A percentile compares a stretch with the other conserved stretches of the same genome.
Conservation (phyloP, 2,888 invertebrate genomes). For the Frankliniella intonsa region DNA sequence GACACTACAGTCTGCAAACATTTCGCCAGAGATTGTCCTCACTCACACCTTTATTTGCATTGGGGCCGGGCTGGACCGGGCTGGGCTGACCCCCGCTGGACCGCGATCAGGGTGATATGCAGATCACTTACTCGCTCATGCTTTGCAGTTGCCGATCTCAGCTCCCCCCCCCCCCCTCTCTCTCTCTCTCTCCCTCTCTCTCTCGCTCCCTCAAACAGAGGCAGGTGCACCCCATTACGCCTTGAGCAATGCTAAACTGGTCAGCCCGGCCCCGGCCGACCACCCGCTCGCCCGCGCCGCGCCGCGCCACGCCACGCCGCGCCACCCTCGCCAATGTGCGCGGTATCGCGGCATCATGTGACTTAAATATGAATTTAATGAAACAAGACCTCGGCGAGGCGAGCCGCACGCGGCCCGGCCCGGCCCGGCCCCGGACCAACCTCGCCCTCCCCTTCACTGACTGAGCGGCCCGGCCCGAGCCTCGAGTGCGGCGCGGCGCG, state of each 20-base stretch:
- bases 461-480: too few species aligned
- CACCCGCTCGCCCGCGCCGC: neutral
- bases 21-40: too few species aligned
- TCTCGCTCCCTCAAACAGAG: neutral
- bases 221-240: slow-evolving; percentile 10
- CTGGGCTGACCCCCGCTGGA: neutral
- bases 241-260: slow-evolving; percentile 18
- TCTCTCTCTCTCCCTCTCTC: neutral
- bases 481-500: too few species aligned
- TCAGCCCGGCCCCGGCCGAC: too few species aligned
- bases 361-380: slow-evolving; percentile 25
- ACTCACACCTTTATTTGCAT: neutral
- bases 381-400: neutral
- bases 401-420: neutral
- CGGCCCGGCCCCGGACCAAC: neutral
- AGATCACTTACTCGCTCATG: neutral
- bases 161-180: neutral
- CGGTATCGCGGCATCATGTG: slow-evolving; percentile 15
- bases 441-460: too few species aligned
- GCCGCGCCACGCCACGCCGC: neutral
- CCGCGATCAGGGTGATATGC: slow-evolving; percentile 6
- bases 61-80: neutral
- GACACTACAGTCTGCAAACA: too few species aligned
- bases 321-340: neutral
- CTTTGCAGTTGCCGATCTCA: neutral